Conservation (phyloP, 2,888 invertebrate genomes). For the Mellilla xanthometata region DNA sequence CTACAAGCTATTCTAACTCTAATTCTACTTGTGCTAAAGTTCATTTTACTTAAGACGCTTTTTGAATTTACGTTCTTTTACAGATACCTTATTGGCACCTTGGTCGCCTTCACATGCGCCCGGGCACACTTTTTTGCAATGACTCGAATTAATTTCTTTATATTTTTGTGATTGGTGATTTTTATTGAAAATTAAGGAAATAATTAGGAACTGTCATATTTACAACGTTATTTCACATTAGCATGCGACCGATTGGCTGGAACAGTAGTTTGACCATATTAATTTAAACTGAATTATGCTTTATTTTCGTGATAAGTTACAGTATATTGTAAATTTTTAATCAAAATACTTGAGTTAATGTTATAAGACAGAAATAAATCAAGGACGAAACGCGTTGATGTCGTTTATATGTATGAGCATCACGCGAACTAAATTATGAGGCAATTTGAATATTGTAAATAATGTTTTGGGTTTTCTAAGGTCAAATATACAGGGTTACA, state of each 20-base stretch:
- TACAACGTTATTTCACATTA: not conserved
- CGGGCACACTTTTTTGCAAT: slow-evolving; percentile 70
- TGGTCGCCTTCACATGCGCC: slow-evolving; percentile 76
- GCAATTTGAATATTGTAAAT: not conserved
- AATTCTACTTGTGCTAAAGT: slow-evolving; percentile 3
- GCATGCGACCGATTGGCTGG: too few species aligned
- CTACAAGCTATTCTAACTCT: slow-evolving; percentile 31
- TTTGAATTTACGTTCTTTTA: slow-evolving; percentile 39
- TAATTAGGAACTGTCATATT: not conserved
- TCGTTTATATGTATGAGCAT: slow-evolving; percentile 23
- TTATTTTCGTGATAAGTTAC: not conserved
- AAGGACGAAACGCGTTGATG: slow-evolving; percentile 26
- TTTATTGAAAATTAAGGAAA: not conserved
- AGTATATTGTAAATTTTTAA: not conserved
- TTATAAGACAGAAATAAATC: too few species aligned
- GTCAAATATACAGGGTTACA: too few species aligned
- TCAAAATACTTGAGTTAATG: not conserved
- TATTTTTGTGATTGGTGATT: slow-evolving; percentile 36
- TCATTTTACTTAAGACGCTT: slow-evolving; percentile 17
- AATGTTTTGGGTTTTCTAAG: too few species aligned
- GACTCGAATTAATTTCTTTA: slow-evolving; percentile 54
- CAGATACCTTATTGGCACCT: slow-evolving; percentile 54
- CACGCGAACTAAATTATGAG: not conserved
- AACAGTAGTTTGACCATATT: not conserved
- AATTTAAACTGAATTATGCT: not conserved